phyloP scores from a whole-genome alignment of 2,797 vertebrate species.

The Champsocephalus esox region DNA sequence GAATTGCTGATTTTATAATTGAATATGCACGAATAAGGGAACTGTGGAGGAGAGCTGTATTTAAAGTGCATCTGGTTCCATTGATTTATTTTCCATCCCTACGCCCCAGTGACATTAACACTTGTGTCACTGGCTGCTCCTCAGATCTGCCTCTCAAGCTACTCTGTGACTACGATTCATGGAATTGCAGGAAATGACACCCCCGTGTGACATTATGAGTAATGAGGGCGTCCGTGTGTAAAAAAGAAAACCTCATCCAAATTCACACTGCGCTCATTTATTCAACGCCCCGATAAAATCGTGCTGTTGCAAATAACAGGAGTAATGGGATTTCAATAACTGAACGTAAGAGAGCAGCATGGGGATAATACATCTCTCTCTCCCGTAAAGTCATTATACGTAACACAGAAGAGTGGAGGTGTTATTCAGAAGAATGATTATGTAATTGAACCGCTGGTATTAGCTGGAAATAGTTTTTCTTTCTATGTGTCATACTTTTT shows the following conservation, averaged over 20 bases:
- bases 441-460: conserved; percentile 63
- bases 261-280: conserved; percentile 41
- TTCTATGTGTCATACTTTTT: conserved; percentile 75
- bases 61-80: conserved; percentile 13
- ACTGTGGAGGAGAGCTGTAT: background rate
- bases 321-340: conserved; percentile 51
- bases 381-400: conserved; percentile 55
- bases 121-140: conserved; percentile 18
- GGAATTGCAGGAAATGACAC: conserved; percentile 67
- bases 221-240: conserved; percentile 8
- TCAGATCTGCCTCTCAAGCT: conserved; percentile 19
- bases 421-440: conserved; percentile 63
- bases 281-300: conserved; percentile 41
- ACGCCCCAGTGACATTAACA: conserved; percentile 2
- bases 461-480: conserved; percentile 74
- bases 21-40: background rate
- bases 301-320: conserved; percentile 42
- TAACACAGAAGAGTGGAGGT: conserved; percentile 55
- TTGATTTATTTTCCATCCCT: conserved; percentile 39
- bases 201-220: conserved; percentile 38
- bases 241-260: conserved; percentile 37
- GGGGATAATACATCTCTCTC: conserved; percentile 35
- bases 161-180: conserved; percentile 45
- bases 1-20: background rate
- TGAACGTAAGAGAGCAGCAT: conserved; percentile 34